These are phyloP conservation scores for Apis dorsata DNA, from an alignment of 1,140 invertebrate genomes.

Conservation along the genomic window DNA sequence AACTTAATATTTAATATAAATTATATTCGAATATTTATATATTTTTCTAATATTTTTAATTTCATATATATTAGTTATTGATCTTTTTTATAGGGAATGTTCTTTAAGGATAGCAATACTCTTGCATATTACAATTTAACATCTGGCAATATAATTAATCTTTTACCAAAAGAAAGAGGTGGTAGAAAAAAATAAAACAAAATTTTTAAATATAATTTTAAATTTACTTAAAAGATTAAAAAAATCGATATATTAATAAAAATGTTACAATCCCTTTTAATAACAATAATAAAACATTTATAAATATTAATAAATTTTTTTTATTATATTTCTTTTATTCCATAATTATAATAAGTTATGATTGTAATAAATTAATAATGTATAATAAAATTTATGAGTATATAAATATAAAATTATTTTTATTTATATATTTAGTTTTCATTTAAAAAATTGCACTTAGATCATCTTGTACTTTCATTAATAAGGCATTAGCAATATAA, in stretches of 20 bases:
- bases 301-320: slow-evolving; percentile 24
- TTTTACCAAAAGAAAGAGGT: slow-evolving; percentile 98
- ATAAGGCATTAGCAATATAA: slow-evolving; percentile 26
- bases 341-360: slow-evolving; percentile 29
- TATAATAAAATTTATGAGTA: slow-evolving; percentile 51
- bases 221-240: not conserved
- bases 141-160: slow-evolving; percentile 89
- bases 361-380: slow-evolving; percentile 39
- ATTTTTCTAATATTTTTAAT: not conserved
- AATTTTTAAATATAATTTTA: slow-evolving; percentile 1
- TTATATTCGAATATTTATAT: not conserved
- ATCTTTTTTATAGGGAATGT: slow-evolving; percentile 89
- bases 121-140: slow-evolving; percentile 97
- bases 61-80: slow-evolving; percentile 45
- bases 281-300: slow-evolving; percentile 23
- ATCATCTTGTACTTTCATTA: slow-evolving; percentile 26
- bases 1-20: not conserved
- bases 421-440: slow-evolving; percentile 11
- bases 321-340: not conserved
- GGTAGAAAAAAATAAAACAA: slow-evolving; percentile 95
- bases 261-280: not conserved
- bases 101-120: slow-evolving; percentile 98
- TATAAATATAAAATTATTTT: slow-evolving; percentile 35
- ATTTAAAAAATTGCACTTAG: slow-evolving; percentile 28
- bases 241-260: not conserved